Percentiles rank a stretch among this genome's conserved stretches.
Conservation (phyloP, 2,888 invertebrate species). For the Ctenicera cuprea region DNA sequence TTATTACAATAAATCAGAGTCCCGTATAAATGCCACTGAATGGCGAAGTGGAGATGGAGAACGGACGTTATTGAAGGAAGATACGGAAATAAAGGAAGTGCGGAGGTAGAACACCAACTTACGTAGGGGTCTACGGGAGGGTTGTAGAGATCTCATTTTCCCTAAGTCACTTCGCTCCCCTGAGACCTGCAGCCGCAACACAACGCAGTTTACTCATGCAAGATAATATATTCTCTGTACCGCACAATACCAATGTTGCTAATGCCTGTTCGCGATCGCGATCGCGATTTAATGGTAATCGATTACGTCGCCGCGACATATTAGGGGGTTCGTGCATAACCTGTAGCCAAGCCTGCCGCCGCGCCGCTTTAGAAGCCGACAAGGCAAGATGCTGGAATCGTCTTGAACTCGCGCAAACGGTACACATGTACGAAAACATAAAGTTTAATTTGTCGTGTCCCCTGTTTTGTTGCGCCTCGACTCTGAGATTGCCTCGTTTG, state of each 20-base stretch:
- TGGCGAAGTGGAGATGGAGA: constrained; percentile 45
- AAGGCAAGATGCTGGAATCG: neutral
- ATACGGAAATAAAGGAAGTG: constrained; percentile 62
- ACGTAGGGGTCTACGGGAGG: constrained; percentile 60
- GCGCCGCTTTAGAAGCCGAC: neutral
- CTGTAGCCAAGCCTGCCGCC: constrained; percentile 7
- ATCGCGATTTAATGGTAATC: constrained; percentile 57
- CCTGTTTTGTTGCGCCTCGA: constrained; percentile 57
- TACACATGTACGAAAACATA: constrained; percentile 58
- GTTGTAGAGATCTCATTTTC: constrained; percentile 66
- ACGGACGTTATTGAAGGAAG: constrained; percentile 59
- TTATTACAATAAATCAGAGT: constrained; percentile 46
- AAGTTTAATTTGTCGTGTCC: constrained; percentile 62
- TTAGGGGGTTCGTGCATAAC: constrained; percentile 33
- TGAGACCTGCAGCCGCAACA: constrained; percentile 65
- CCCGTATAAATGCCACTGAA: constrained; percentile 45
- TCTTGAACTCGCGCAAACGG: constrained; percentile 25
- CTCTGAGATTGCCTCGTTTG: constrained; percentile 61
- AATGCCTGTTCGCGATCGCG: constrained; percentile 63
- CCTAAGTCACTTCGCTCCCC: constrained; percentile 65
- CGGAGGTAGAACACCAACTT: constrained; percentile 58
- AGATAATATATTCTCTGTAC: constrained; percentile 65
- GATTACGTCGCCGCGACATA: constrained; percentile 58
- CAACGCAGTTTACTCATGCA: constrained; percentile 66
- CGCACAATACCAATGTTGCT: constrained; percentile 62